phyloP scores from a whole-genome alignment of 2,113 vertebrate species.

The Paratilapia polleni region DNA sequence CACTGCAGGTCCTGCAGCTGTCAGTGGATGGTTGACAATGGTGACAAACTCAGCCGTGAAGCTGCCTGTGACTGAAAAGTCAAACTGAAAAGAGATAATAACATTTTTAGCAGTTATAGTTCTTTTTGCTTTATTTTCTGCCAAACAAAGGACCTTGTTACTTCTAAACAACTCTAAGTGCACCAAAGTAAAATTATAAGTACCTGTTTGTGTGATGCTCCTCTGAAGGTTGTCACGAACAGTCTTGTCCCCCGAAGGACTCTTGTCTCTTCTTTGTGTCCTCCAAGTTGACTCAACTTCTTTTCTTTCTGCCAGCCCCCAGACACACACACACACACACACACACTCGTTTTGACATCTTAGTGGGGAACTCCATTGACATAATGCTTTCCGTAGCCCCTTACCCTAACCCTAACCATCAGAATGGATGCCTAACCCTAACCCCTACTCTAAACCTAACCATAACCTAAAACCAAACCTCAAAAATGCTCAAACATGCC shows the following conservation, averaged over 20 bases:
- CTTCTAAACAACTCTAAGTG: background rate
- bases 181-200: background rate
- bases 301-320: conserved; percentile 20
- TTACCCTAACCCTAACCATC: too few species aligned
- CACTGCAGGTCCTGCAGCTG: background rate
- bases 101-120: background rate
- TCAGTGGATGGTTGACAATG: background rate
- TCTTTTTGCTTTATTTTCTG: background rate
- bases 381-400: too few species aligned
- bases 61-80: background rate
- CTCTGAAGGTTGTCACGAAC: conserved; percentile 20
- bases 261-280: conserved; percentile 30
- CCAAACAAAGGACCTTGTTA: background rate
- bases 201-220: conserved; percentile 16
- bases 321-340: background rate
- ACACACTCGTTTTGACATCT: too few species aligned
- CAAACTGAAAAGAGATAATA: background rate
- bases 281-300: conserved; percentile 32
- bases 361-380: too few species aligned
- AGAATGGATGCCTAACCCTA: too few species aligned
- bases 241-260: conserved; percentile 24
- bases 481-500: too few species aligned
- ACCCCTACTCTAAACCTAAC: too few species aligned
- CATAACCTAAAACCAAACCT: too few species aligned
- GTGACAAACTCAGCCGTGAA: background rate